Evolutionary conservation across 2,113 vertebrate species (phyloP).

Genomic region (Podiceps cristatus): DNA sequence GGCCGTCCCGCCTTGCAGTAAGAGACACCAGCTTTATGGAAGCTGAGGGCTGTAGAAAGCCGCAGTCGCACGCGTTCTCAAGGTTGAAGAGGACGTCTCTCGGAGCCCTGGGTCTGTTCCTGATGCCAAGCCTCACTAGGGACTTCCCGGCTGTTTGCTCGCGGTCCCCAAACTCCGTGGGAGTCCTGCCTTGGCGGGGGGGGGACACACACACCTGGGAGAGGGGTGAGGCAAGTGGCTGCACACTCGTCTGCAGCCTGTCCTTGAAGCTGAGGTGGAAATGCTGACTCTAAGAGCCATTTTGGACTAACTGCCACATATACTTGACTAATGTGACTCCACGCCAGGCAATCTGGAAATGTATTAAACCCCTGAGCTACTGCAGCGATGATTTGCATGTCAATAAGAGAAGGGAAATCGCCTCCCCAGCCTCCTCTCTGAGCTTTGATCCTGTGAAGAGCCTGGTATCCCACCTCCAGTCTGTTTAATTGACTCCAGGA

Average conservation of each 20-base stretch:
- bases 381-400: background rate
- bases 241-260: background rate
- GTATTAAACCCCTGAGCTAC: background rate
- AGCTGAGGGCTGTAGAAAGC: background rate
- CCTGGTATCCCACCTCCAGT: background rate
- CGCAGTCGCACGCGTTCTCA: fast-evolving
- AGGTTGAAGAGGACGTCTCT: background rate
- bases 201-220: background rate
- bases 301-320: background rate
- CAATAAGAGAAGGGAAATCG: background rate
- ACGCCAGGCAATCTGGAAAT: background rate
- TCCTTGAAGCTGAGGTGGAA: background rate
- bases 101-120: background rate
- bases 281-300: background rate
- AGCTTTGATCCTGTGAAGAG: background rate
- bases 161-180: fast-evolving
- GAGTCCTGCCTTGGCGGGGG: background rate
- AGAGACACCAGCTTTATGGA: background rate
- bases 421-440: background rate
- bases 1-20: background rate
- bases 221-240: background rate
- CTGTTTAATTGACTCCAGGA: background rate
- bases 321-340: background rate
- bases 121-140: background rate
- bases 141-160: background rate